Percentiles rank a stretch among this genome's conserved stretches.
phyloP scores from a whole-genome alignment of 2,113 vertebrate genomes.

The Chionomys nivalis region DNA sequence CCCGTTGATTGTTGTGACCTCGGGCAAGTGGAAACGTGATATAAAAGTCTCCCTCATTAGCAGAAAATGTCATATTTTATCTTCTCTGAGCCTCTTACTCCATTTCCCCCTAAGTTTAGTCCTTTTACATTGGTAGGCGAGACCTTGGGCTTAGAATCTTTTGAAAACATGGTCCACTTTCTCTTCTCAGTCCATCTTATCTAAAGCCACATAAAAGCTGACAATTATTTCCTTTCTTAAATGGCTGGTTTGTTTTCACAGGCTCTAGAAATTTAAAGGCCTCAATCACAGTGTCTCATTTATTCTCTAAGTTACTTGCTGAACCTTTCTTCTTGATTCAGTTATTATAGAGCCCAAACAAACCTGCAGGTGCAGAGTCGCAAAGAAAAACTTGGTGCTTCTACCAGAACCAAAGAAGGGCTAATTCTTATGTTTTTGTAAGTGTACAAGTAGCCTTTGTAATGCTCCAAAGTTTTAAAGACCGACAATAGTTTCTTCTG shows the following conservation, averaged over 20 bases:
- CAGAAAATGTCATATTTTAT: conserved; percentile 41
- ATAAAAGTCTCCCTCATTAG: conserved; percentile 7
- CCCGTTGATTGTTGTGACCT: conserved; percentile 74
- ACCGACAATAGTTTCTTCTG: neutral
- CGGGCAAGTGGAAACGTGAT: conserved; percentile 63
- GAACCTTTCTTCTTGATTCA: conserved; percentile 30
- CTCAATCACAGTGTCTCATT: neutral
- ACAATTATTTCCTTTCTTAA: conserved; percentile 36
- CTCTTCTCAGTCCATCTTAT: neutral
- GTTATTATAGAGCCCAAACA: conserved; percentile 11
- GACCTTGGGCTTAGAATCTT: conserved; percentile 54
- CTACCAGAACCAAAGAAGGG: neutral
- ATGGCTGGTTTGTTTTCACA: conserved; percentile 1
- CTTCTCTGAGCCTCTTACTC: neutral
- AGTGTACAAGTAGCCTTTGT: neutral
- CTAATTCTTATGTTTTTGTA: neutral
- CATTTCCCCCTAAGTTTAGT: neutral
- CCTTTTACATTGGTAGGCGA: conserved; percentile 25
- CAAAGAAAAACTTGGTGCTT: conserved; percentile 29
- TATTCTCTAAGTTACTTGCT: conserved; percentile 51
- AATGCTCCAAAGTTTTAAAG: conserved; percentile 36
- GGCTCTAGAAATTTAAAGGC: conserved; percentile 63
- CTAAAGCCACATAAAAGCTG: neutral
- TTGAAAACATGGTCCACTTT: conserved; percentile 62
- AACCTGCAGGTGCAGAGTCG: conserved; percentile 40